phyloP scores from a whole-genome alignment of 2,888 invertebrate species.

The Chelonus formosanus region DNA sequence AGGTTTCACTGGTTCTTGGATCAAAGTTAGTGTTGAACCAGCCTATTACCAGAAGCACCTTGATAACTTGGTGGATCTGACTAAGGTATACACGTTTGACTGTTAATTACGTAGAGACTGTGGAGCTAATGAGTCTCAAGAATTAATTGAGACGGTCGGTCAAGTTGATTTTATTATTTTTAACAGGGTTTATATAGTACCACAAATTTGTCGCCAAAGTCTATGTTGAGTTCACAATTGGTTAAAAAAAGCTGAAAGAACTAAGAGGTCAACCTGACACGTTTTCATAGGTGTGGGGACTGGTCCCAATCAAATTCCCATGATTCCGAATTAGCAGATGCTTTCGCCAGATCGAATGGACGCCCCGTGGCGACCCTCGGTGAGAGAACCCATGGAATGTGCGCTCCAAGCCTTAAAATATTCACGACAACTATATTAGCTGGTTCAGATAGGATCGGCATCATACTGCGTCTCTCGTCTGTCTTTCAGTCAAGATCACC shows the following conservation, averaged over 20 bases:
- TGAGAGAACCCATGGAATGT: constrained; percentile 55
- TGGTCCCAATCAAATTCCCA: constrained; percentile 61
- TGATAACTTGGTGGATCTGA: constrained; percentile 48
- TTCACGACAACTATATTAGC: constrained; percentile 66
- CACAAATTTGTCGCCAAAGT: constrained; percentile 15
- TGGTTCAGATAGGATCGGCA: constrained; percentile 62
- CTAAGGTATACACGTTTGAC: constrained; percentile 39
- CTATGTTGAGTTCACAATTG: not conserved
- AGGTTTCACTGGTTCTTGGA: constrained; percentile 37
- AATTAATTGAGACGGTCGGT: constrained; percentile 56
- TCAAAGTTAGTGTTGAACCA: constrained; percentile 43
- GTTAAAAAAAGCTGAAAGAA: not conserved
- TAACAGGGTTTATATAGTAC: not conserved
- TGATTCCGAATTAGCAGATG: constrained; percentile 66
- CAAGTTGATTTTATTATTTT: constrained; percentile 29
- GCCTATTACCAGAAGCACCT: constrained; percentile 53
- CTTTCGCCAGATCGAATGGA: constrained; percentile 64
- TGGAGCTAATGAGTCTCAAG: constrained; percentile 54
- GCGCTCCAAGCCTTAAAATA: constrained; percentile 58
- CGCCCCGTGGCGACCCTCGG: constrained; percentile 59
- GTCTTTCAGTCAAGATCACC: constrained; percentile 33
- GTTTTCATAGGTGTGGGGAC: constrained; percentile 18
- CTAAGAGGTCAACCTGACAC: not conserved
- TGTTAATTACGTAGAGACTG: constrained; percentile 55
- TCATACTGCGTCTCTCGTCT: constrained; percentile 56